These are phyloP conservation scores for Drosophila kohkoa DNA, from an alignment of 1,140 invertebrate species.

Conservation along the genomic window DNA sequence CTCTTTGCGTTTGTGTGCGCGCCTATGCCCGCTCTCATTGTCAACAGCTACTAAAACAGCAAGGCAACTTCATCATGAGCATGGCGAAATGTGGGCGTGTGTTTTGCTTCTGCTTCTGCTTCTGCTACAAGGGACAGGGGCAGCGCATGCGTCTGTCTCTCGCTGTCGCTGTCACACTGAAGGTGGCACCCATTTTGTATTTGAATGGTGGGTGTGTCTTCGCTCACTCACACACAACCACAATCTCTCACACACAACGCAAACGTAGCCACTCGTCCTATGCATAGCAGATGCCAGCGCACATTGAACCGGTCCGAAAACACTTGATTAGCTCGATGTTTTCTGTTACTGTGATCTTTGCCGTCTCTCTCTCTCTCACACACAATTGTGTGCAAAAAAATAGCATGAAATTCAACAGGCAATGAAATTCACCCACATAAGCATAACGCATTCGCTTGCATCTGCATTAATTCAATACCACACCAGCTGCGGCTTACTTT, in stretches of 20 bases:
- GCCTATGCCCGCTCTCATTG: conserved; percentile 6
- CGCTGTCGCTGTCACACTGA: conserved; percentile 8
- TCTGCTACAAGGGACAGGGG: conserved; percentile 16
- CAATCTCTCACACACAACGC: conserved; percentile 19
- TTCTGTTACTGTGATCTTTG: conserved; percentile 16
- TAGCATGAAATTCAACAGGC: conserved; percentile 66
- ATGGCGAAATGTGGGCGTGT: conserved; percentile 61
- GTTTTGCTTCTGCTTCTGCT: conserved; percentile 19
- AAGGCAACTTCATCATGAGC: conserved; percentile 47
- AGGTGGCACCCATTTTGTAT: conserved; percentile 67
- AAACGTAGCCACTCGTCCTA: neutral
- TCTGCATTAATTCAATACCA: conserved; percentile 14
- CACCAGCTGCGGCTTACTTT: conserved; percentile 37
- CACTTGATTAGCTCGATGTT: conserved; percentile 77
- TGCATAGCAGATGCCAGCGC: conserved; percentile 12
- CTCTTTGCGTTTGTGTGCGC: conserved; percentile 1
- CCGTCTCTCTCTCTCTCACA: conserved; percentile 13
- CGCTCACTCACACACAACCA: conserved; percentile 21
- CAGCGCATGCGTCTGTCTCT: conserved; percentile 69
- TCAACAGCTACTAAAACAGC: conserved; percentile 52
- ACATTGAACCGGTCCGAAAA: conserved; percentile 52
- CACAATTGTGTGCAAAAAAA: conserved; percentile 6
- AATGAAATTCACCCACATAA: conserved; percentile 51
- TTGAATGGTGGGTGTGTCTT: conserved; percentile 65
- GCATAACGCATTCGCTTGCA: conserved; percentile 16